Percentiles rank a stretch among this genome's conserved stretches.
Conservation (phyloP, 2,113 vertebrate species). For the Shinisaurus crocodilurus region DNA sequence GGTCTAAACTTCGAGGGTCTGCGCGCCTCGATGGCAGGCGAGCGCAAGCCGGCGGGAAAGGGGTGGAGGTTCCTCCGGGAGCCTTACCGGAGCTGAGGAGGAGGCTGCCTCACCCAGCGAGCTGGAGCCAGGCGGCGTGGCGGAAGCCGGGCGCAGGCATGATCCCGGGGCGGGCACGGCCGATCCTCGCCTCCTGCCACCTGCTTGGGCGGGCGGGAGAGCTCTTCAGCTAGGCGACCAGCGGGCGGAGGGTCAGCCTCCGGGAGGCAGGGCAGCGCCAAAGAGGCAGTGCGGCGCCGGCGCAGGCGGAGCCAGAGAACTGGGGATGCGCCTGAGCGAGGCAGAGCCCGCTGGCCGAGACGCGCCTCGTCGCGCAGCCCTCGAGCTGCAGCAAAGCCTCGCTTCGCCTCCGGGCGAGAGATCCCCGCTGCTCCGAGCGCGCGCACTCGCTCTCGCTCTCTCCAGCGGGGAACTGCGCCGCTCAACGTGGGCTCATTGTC, state of each 20-base stretch:
- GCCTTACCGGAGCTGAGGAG: constrained; percentile 50
- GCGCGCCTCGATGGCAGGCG: constrained; percentile 8
- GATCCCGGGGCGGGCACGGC: constrained; percentile 12
- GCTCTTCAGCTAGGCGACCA: not conserved
- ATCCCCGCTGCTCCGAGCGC: not conserved
- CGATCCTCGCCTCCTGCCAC: not conserved
- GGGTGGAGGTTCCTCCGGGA: not conserved
- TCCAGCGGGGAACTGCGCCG: not conserved
- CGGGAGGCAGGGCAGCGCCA: not conserved
- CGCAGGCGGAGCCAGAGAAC: constrained; percentile 38
- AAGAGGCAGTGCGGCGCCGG: not conserved
- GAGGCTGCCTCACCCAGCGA: constrained; percentile 54
- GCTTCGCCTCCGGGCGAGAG: not conserved
- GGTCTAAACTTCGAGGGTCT: not conserved
- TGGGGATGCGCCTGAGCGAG: constrained; percentile 19
- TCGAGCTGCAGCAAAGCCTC: constrained; percentile 32
- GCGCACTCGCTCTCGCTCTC: not conserved
- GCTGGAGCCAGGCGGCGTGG: constrained; percentile 33
- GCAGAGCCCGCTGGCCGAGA: not conserved
- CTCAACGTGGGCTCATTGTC: accelerated
- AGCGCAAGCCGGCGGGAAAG: not conserved
- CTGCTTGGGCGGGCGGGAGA: not conserved
- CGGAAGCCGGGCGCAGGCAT: constrained; percentile 28
- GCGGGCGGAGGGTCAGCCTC: not conserved
- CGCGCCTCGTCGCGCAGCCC: constrained; percentile 20